Percentiles rank a stretch among this genome's conserved stretches.
phyloP scores from a whole-genome alignment of 2,888 invertebrate genomes.

The Scaptomyza caliginosa region DNA sequence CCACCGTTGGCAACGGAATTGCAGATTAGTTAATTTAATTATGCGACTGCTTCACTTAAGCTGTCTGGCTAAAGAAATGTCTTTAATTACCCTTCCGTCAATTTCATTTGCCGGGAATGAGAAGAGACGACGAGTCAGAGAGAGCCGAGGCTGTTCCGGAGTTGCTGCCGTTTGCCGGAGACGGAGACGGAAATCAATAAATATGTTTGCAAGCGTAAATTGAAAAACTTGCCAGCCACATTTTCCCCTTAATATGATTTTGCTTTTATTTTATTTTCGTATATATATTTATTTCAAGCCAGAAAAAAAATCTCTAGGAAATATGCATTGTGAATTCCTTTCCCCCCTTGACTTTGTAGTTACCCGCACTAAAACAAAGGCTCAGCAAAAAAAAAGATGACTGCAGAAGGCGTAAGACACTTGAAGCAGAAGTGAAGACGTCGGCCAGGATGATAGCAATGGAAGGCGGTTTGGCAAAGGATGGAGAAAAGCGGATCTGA shows the following conservation, averaged over 20 bases:
- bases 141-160: background rate
- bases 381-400: conserved; percentile 44
- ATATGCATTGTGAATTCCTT: conserved; percentile 69
- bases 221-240: conserved; percentile 67
- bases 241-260: conserved; percentile 52
- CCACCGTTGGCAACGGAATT: conserved; percentile 36
- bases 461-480: background rate
- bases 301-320: conserved; percentile 42
- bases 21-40: conserved; percentile 65
- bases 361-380: conserved; percentile 66
- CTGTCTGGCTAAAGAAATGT: conserved; percentile 27
- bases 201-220: conserved; percentile 72
- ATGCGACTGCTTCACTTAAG: conserved; percentile 18
- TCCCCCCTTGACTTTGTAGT: conserved; percentile 38
- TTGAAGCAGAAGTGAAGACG: conserved; percentile 60
- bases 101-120: conserved; percentile 2
- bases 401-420: conserved; percentile 70
- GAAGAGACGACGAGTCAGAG: background rate
- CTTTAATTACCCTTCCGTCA: conserved; percentile 51
- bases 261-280: conserved; percentile 21
- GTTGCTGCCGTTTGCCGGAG: conserved; percentile 1
- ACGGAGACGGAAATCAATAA: conserved; percentile 70
- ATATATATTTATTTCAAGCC: conserved; percentile 10
- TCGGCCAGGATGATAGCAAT: conserved; percentile 9
- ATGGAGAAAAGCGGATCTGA: background rate